phyloP scores from a whole-genome alignment of 2,113 vertebrate species.

The Zosterops hypoxanthus region DNA sequence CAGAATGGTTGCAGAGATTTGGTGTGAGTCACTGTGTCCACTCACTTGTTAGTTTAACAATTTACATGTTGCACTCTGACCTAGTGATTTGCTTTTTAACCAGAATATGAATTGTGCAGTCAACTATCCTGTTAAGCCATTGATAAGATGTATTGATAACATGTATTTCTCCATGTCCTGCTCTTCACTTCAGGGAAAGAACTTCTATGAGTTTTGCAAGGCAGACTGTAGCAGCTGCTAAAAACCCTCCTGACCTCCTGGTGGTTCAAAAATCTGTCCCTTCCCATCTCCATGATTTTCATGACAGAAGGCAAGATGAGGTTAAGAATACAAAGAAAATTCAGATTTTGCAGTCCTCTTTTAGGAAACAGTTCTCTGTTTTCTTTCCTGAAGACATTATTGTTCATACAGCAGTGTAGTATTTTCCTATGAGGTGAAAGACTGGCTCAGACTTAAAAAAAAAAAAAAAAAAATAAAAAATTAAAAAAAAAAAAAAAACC shows the following conservation, averaged over 20 bases:
- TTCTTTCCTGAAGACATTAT: background rate
- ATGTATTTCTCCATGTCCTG: accelerated
- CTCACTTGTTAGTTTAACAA: background rate
- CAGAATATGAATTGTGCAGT: background rate
- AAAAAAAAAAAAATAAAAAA: background rate
- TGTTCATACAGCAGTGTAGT: background rate
- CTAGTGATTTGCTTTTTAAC: background rate
- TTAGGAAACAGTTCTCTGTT: background rate
- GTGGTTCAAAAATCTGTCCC: background rate
- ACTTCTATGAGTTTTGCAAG: background rate
- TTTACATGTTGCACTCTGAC: background rate
- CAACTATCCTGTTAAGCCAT: background rate
- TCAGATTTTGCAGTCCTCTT: background rate
- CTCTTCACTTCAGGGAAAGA: background rate
- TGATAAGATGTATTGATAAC: background rate
- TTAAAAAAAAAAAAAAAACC: background rate
- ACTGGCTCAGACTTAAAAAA: background rate
- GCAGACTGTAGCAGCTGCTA: background rate
- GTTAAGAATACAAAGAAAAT: background rate
- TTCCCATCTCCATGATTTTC: background rate
- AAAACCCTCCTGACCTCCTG: background rate
- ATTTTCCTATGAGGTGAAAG: background rate
- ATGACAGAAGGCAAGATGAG: background rate
- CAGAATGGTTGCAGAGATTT: background rate
- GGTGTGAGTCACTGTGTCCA: background rate